Evolutionary conservation across 2,113 vertebrate genomes (phyloP).

Genomic region (Nesoenas mayeri): DNA sequence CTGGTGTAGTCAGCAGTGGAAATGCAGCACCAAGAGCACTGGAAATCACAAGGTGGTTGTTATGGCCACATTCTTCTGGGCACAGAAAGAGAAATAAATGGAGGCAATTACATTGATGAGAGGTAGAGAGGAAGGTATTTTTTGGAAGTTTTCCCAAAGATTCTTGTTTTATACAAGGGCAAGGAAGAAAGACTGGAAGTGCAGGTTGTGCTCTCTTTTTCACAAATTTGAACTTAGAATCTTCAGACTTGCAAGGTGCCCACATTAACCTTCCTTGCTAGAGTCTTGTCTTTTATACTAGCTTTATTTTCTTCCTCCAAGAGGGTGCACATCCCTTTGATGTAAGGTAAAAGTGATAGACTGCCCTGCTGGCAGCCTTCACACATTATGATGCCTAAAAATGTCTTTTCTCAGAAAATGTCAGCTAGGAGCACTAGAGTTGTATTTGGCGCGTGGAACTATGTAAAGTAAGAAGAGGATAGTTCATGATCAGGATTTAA

Average conservation of each 20-base stretch:
- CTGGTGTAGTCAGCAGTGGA: background rate
- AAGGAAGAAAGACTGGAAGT: background rate
- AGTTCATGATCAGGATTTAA: constrained; percentile 23
- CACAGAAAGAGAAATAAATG: background rate
- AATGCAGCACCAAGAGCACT: background rate
- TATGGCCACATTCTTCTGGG: accelerated
- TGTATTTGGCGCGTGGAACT: background rate
- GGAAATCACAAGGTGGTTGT: background rate
- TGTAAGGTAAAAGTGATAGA: constrained; percentile 52
- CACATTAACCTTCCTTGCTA: background rate
- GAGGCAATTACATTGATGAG: background rate
- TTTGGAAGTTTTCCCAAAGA: background rate
- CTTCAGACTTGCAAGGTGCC: background rate
- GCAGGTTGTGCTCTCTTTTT: background rate
- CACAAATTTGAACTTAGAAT: background rate
- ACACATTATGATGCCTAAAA: constrained; percentile 40
- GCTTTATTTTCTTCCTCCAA: constrained; percentile 43
- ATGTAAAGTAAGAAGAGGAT: background rate
- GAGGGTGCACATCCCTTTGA: background rate
- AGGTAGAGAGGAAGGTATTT: background rate
- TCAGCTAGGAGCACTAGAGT: background rate
- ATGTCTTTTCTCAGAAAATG: constrained; percentile 27
- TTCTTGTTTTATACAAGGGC: background rate
- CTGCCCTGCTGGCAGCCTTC: constrained; percentile 53
- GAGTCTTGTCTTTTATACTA: background rate